Evolutionary conservation across 2,113 vertebrate species (phyloP), one percentile per base, ranked within the genome.

Genomic region (Cyprinodon brontotheroides): DNA sequence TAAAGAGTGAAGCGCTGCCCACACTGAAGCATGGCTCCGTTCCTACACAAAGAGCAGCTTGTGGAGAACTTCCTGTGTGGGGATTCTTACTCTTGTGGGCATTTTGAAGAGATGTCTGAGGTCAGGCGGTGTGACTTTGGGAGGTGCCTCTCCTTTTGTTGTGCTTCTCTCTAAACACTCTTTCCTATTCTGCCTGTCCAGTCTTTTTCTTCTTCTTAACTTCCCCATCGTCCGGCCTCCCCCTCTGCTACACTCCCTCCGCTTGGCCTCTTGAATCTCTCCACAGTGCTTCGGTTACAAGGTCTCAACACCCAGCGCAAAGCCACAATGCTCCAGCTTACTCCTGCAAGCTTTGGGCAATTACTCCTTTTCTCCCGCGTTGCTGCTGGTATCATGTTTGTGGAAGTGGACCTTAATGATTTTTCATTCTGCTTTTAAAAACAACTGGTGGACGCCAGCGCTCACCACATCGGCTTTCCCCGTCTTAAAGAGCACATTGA

Each of bases 81-180:
- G 80, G 83, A 91, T 91, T 91, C 89, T 87, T 92, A 76, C 17
- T 37, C 88, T 90, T 90, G 87, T 92, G 84, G 89, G 90, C 86
- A 84, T 70, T 69, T 47, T 87, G 65, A 36, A 68, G 70, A 86
- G 86, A 82, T 70, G 73, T 71, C 81, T 72, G 85, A 80, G 87
- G 87, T 87, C 83, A 86, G 78, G 68, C 82, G 65, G 65, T 84
- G 37, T 72, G 72, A 84, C 80, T 82, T 79, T 72, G 68, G 77
- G 86, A 79, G 82, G 83, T 69, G 72, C 75, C 57, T 83, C 67
- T 66, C 72, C 80, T 78, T 86, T 91, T 89, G 81, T 88, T 88
- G 69, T 38, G 4, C 80, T 76, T 70, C 69, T 72, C 50, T 74
- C 68, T 67, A 63, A 79, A 78, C 40, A 37, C 76, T 65, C 48